Base-by-base conservation (phyloP, 2,113 vertebrate genomes). In the Butorides virescens region DNA sequence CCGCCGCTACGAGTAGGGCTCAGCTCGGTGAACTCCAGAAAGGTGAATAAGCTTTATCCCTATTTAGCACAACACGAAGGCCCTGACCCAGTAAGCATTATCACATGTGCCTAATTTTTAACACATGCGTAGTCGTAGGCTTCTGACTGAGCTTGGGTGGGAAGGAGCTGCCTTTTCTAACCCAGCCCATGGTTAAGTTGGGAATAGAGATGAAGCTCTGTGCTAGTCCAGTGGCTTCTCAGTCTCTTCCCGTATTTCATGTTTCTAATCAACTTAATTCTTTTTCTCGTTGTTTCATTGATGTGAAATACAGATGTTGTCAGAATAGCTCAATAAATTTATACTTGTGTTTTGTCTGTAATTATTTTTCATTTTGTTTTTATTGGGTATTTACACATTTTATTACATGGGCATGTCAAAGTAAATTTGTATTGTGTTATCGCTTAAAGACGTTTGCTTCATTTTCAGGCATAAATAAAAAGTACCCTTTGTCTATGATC, bases 331-430 rank as follows among this genome's bases (percentile, higher is more conserved):
- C 84, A 90, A 85, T 97, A 97, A 95, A 89, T 88, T 68, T 91
- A 85, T 82, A 55, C 42, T 90, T 70, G 46, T 82, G 76, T 90
- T 94, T 93, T 58, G 92, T 62, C 73, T 88, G 77, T 95, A 94
- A 86, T 96, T 95, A 88, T 93, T 95, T 94, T 89, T 87, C 20
- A 30, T 86, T 86, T 95, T 86, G 34, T 75, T 94, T 93, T 97
- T 87, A 95, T 79, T 94, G 84, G 70, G 53, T 66, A 75, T 92
- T 95, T 94, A 66, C 82, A 67, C 4, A 0, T 91, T 91, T 95
- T 92, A 91, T 59, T 92, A 71, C 81, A 12, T 63, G 71, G 53
- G 53, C 62, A 15, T 4, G 67, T 93, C 95, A 70, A 85, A 91
- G 53, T 73, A 55, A 91, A 82, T 94, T 95, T 80, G 42, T 93